phyloP scores from a whole-genome alignment of 2,888 invertebrate genomes.

The Pelosia muscerda region DNA sequence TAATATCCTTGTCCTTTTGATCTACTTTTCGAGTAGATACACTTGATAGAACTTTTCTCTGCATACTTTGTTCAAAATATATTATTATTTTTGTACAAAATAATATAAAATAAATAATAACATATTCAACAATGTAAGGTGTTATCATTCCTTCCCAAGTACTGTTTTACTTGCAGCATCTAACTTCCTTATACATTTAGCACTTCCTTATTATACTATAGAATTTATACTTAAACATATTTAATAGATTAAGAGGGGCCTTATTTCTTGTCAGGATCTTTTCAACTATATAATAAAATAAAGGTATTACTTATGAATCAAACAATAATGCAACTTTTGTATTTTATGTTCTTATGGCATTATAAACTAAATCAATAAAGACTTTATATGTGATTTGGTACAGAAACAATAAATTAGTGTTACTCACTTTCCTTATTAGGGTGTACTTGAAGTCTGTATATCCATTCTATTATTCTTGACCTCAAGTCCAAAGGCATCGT shows the following conservation, averaged over 20 bases:
- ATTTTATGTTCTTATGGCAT: too few species aligned
- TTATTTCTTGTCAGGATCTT: not conserved
- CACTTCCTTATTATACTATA: not conserved
- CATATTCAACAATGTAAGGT: too few species aligned
- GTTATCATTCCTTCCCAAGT: not conserved
- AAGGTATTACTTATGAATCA: too few species aligned
- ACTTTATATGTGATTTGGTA: not conserved
- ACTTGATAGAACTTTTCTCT: too few species aligned
- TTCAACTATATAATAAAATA: too few species aligned
- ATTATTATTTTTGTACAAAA: too few species aligned
- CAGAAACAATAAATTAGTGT: not conserved
- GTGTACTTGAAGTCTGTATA: constrained; percentile 94
- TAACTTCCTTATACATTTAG: not conserved
- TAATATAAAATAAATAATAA: too few species aligned
- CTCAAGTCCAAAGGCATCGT: constrained; percentile 88
- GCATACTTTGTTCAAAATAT: too few species aligned
- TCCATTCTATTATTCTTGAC: constrained; percentile 94
- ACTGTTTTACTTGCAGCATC: not conserved
- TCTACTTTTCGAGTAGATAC: too few species aligned
- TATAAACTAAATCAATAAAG: not conserved
- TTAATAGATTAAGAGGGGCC: not conserved
- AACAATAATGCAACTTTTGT: too few species aligned
- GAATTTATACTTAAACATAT: not conserved
- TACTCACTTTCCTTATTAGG: constrained; percentile 84
- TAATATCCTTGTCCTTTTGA: too few species aligned